A percentile compares a stretch with the other conserved stretches of the same genome.
Conservation (phyloP, 2,113 vertebrate genomes). For the Terrapene triunguis region DNA sequence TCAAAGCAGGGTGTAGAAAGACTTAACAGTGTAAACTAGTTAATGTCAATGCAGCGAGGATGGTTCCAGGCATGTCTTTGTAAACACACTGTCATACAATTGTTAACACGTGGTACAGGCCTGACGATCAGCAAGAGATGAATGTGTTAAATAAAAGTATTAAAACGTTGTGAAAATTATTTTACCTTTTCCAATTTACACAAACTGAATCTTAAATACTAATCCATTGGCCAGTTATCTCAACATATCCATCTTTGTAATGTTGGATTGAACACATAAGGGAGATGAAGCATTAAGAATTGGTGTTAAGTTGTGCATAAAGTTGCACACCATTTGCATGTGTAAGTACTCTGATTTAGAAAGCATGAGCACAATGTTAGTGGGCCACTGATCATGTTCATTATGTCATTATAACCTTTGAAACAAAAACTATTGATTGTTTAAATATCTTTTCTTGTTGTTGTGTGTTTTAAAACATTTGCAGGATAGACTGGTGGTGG, state of each 20-base stretch:
- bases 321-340: not conserved
- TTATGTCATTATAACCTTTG: not conserved
- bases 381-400: not conserved
- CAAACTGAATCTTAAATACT: not conserved
- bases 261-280: not conserved
- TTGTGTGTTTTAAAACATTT: not conserved
- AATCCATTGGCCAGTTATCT: not conserved
- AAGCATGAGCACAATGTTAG: not conserved
- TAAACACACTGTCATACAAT: not conserved
- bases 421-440: not conserved
- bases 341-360: not conserved
- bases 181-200: not conserved
- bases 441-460: not conserved
- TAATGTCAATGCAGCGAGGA: not conserved
- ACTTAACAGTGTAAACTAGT: not conserved
- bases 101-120: not conserved
- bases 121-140: not conserved
- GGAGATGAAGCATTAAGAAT: not conserved
- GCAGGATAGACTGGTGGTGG: slow-evolving; percentile 86
- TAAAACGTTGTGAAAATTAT: not conserved
- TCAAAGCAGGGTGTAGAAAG: not conserved
- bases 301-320: not conserved
- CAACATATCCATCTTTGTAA: not conserved
- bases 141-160: not conserved
- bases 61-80: not conserved